These are phyloP conservation scores for Deroplatys truncata DNA, from an alignment of 2,888 invertebrate species.

Conservation along the genomic window DNA sequence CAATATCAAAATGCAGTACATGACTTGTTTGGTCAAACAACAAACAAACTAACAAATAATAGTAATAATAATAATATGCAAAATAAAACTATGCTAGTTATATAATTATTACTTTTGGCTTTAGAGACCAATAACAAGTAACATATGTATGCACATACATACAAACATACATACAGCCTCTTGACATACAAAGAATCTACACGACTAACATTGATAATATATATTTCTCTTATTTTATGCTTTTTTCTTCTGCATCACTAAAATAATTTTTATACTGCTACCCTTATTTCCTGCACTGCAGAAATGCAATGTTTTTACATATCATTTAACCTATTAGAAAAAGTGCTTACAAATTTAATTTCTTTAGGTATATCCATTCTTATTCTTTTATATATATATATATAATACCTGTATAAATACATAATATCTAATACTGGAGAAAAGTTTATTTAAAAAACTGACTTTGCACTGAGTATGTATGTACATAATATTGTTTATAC, in stretches of 20 bases:
- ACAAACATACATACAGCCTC: neutral
- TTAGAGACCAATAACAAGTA: neutral
- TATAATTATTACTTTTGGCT: neutral
- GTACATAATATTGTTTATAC: neutral
- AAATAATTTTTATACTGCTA: neutral
- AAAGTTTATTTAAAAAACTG: neutral
- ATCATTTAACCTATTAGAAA: neutral
- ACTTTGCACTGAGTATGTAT: neutral
- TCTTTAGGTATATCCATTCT: neutral
- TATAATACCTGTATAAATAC: neutral
- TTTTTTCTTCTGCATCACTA: neutral
- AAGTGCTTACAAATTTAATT: neutral
- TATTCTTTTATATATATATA: neutral
- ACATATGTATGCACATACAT: neutral
- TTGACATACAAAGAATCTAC: neutral
- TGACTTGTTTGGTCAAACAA: neutral
- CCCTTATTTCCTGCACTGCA: conserved; percentile 1
- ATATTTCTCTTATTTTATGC: neutral
- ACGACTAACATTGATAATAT: neutral
- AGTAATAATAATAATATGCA: neutral
- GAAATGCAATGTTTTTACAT: neutral
- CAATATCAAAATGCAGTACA: neutral
- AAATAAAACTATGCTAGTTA: neutral
- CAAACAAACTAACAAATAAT: too few species aligned
- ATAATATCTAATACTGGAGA: conserved; percentile 9